phyloP scores from a whole-genome alignment of 2,113 vertebrate genomes.

The Astur gentilis region DNA sequence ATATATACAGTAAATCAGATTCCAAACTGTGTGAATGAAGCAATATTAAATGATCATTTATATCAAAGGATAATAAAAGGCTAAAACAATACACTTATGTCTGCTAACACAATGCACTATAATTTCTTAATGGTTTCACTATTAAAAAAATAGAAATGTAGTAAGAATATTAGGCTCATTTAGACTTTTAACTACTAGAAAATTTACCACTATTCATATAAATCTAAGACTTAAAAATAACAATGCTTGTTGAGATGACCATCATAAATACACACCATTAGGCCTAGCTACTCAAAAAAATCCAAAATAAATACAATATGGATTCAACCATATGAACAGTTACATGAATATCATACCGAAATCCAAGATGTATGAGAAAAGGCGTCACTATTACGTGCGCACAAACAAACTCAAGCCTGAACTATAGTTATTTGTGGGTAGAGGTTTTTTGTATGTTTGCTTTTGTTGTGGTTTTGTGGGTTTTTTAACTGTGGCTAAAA shows the following conservation, averaged over 20 bases:
- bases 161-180: background rate
- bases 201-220: background rate
- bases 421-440: background rate
- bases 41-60: background rate
- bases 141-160: background rate
- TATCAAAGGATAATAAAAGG: background rate
- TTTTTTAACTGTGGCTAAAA: background rate
- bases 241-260: background rate
- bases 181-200: background rate
- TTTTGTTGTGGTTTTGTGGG: background rate
- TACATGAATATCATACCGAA: background rate
- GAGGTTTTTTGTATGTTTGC: background rate
- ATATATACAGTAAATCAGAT: background rate
- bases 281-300: background rate
- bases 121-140: background rate
- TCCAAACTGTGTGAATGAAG: background rate
- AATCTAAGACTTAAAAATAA: background rate
- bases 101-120: background rate
- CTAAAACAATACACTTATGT: background rate
- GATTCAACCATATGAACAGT: background rate
- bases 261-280: background rate
- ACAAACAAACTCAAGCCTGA: background rate
- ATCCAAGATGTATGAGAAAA: background rate
- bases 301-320: background rate
- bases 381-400: accelerated